A percentile compares a stretch with the other conserved stretches of the same genome.
Conservation (phyloP, 2,888 invertebrate species). For the Prostheceraeus crozeri region DNA sequence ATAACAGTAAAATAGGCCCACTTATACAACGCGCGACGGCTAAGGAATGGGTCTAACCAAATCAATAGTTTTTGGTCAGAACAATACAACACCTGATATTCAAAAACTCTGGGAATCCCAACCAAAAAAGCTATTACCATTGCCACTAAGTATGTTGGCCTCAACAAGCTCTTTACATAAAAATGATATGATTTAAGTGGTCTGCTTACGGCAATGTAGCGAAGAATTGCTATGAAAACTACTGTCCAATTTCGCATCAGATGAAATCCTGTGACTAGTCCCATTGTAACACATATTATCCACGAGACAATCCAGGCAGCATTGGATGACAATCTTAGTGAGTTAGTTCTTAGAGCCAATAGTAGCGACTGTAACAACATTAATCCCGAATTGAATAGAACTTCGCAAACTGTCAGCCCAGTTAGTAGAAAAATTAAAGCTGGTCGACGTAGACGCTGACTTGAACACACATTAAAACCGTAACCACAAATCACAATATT, state of each 20-base stretch:
- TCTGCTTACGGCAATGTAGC: neutral
- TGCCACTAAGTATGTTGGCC: neutral
- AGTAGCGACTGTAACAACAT: too few relatives aligned
- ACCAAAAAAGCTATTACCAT: neutral
- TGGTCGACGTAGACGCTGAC: too few relatives aligned
- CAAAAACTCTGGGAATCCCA: neutral
- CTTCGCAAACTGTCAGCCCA: too few relatives aligned
- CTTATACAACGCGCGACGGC: neutral
- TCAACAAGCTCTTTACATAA: neutral
- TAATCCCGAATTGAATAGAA: too few relatives aligned
- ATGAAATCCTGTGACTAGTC: constrained; percentile 22
- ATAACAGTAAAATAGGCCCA: neutral
- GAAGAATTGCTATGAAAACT: neutral
- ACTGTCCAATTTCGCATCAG: constrained; percentile 19
- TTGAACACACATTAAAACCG: too few relatives aligned
- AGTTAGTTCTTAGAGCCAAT: too few relatives aligned
- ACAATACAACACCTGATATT: neutral
- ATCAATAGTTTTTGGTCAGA: too few relatives aligned
- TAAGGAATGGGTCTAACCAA: neutral
- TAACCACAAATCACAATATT: too few relatives aligned
- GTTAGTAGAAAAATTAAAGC: too few relatives aligned
- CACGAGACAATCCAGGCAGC: too few relatives aligned
- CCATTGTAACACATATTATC: too few relatives aligned
- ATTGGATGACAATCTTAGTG: too few relatives aligned
- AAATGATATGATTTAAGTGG: constrained; percentile 1